Evolutionary conservation across 1,140 invertebrate genomes (phyloP).

Genomic region (Cataglyphis hispanica): DNA sequence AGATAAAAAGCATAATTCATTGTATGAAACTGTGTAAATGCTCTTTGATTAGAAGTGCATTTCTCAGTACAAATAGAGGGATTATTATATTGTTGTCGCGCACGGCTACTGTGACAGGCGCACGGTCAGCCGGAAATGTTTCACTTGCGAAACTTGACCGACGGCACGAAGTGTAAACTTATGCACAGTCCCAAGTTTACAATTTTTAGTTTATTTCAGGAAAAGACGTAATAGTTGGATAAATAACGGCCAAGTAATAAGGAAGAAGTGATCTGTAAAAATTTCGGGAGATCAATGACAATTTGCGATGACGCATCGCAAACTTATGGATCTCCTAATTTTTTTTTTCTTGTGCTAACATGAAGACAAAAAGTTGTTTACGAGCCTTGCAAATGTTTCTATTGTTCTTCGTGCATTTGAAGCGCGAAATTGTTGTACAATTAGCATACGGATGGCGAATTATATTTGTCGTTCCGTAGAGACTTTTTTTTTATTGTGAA

Average conservation of each 20-base stretch:
- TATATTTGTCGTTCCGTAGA: constrained; percentile 26
- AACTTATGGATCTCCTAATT: neutral
- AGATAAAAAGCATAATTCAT: constrained; percentile 37
- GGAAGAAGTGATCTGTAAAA: constrained; percentile 57
- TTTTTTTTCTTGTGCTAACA: constrained; percentile 21
- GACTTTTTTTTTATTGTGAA: constrained; percentile 32
- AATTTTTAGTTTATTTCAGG: neutral
- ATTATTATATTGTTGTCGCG: neutral
- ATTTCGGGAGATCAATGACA: constrained; percentile 13
- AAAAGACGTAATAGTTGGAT: neutral
- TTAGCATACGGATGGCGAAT: constrained; percentile 17
- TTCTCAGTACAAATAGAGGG: constrained; percentile 41
- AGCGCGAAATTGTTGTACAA: constrained; percentile 49
- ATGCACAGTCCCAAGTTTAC: constrained; percentile 9
- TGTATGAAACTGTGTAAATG: constrained; percentile 56
- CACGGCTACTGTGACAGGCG: constrained; percentile 25
- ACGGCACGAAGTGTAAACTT: constrained; percentile 1
- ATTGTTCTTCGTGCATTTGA: constrained; percentile 41
- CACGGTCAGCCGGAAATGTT: constrained; percentile 10
- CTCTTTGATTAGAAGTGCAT: constrained; percentile 53
- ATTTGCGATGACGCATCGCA: constrained; percentile 6
- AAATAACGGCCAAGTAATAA: constrained; percentile 35
- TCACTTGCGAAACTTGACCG: neutral
- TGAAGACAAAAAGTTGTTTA: constrained; percentile 42
- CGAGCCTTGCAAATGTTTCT: constrained; percentile 55